Conservation (phyloP, 2,797 vertebrate genomes). For the Gymnopithys bicolor region DNA sequence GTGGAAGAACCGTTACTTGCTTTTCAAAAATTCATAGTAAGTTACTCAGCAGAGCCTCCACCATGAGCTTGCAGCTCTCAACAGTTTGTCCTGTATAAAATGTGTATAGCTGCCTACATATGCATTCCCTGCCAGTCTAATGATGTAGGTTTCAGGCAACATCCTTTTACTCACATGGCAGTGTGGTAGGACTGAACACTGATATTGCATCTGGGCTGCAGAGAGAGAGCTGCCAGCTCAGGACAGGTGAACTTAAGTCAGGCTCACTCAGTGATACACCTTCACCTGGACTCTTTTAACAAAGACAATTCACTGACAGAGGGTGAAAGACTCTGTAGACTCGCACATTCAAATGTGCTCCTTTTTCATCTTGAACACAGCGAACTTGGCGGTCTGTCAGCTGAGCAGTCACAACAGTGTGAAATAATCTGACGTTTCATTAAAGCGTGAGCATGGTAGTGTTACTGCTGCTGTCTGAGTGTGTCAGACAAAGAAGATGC, state of each 20-base stretch:
- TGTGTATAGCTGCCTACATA: neutral
- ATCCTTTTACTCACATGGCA: neutral
- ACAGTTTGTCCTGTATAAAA: neutral
- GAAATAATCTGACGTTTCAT: neutral
- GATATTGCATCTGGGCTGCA: neutral
- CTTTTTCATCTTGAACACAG: neutral
- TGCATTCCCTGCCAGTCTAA: neutral
- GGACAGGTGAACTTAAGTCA: neutral
- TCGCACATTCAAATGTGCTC: neutral
- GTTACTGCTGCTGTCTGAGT: neutral
- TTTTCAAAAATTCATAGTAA: neutral
- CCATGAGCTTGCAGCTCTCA: neutral
- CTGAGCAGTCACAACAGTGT: neutral
- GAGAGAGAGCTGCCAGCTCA: neutral
- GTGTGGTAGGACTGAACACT: neutral
- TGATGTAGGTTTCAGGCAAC: neutral
- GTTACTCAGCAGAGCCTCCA: neutral
- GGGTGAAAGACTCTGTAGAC: neutral
- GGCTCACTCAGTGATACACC: neutral
- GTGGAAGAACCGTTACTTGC: neutral
- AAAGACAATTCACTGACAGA: neutral
- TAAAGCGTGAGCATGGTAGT: neutral
- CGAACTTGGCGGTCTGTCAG: neutral
- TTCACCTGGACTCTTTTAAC: neutral
- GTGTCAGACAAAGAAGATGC: neutral